Conservation (phyloP, 2,797 vertebrate species). For the Chelonia mydas region DNA sequence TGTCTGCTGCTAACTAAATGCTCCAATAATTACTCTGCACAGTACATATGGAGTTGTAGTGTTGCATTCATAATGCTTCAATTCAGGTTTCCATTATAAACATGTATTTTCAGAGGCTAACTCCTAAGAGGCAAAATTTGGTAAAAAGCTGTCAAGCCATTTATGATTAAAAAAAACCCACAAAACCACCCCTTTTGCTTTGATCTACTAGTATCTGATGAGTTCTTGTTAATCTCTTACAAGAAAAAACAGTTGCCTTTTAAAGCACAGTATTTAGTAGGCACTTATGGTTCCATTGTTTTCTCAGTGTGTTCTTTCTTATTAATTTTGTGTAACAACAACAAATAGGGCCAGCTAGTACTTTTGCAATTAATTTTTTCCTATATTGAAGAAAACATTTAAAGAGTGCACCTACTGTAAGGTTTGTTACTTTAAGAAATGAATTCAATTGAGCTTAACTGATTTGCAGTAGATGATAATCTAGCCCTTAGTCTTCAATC, state of each 20-base stretch:
- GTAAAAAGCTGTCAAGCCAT: neutral
- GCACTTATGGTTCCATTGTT: neutral
- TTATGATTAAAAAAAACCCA: neutral
- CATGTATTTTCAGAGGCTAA: neutral
- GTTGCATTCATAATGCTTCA: slow-evolving; percentile 19
- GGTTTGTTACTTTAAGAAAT: neutral
- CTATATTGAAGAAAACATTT: neutral
- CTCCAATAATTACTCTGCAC: slow-evolving; percentile 1
- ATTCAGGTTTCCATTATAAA: slow-evolving; percentile 13
- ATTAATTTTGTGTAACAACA: neutral
- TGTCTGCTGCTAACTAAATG: neutral
- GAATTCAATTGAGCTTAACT: neutral
- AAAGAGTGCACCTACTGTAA: neutral
- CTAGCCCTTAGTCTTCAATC: neutral
- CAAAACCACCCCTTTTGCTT: no score
- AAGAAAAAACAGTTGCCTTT: neutral
- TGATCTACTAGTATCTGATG: neutral
- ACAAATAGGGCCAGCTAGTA: neutral
- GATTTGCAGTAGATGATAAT: neutral
- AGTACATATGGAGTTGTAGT: neutral
- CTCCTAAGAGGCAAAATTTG: neutral
- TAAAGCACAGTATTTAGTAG: neutral
- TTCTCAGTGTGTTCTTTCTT: neutral
- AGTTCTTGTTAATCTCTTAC: neutral
- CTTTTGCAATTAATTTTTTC: neutral